A percentile compares a stretch with the other conserved stretches of the same genome.
Evolutionary conservation across 1,140 invertebrate genomes (phyloP).

Genomic region (Mycetomoellerius zeteki): DNA sequence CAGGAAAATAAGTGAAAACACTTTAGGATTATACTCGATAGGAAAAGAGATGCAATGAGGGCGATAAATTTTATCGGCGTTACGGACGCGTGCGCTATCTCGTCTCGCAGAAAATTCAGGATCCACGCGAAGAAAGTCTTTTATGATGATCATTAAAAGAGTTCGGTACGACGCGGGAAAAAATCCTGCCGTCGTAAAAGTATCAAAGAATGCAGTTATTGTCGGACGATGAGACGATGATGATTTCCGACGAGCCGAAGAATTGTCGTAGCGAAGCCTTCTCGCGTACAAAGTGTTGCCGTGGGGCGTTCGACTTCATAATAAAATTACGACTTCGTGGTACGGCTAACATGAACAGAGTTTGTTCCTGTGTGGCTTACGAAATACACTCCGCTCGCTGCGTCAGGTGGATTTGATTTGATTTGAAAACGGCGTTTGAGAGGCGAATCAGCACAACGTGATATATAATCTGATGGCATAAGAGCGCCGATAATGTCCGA

Average conservation of each 20-base stretch:
- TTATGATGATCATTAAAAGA: constrained; percentile 43
- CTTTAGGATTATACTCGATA: background rate
- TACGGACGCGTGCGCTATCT: constrained; percentile 8
- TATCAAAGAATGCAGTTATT: constrained; percentile 42
- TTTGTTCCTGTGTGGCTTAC: background rate
- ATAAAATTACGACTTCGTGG: constrained; percentile 35
- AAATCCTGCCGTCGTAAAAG: constrained; percentile 35
- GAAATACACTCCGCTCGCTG: background rate
- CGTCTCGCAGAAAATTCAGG: constrained; percentile 31
- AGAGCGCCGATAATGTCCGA: constrained; percentile 57
- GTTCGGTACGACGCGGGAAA: constrained; percentile 34
- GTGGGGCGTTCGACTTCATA: constrained; percentile 19
- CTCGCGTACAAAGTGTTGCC: constrained; percentile 3
- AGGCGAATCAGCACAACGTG: constrained; percentile 12
- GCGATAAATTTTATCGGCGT: constrained; percentile 37
- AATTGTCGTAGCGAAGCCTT: constrained; percentile 10
- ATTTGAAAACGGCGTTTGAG: constrained; percentile 33
- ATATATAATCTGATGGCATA: constrained; percentile 42
- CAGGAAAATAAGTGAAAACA: constrained; percentile 31
- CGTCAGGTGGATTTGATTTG: constrained; percentile 29
- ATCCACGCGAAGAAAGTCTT: constrained; percentile 26
- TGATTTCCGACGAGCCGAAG: background rate
- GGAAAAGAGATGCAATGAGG: background rate
- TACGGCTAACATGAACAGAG: constrained; percentile 2
- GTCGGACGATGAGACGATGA: background rate